Evolutionary conservation across 2,113 vertebrate genomes (phyloP).

Genomic region (Periophthalmus modestus): DNA sequence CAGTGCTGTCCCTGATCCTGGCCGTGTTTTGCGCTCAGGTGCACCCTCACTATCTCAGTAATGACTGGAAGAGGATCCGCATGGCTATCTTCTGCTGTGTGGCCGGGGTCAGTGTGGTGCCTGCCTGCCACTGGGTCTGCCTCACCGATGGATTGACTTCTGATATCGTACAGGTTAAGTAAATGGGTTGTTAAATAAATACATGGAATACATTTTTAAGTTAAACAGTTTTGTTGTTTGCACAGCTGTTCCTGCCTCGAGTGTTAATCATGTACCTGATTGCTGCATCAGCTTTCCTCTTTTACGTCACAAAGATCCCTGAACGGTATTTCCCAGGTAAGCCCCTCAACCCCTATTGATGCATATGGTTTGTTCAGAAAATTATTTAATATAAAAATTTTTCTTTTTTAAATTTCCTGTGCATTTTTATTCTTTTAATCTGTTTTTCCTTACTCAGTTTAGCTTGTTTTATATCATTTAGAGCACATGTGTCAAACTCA

Average conservation of each 20-base stretch:
- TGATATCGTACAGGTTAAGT: slow-evolving; percentile 87
- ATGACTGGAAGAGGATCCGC: slow-evolving; percentile 89
- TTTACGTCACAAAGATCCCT: slow-evolving; percentile 97
- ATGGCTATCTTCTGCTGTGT: slow-evolving; percentile 90
- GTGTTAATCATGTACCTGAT: slow-evolving; percentile 94
- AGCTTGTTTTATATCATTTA: no score
- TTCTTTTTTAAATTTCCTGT: no score
- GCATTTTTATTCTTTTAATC: no score
- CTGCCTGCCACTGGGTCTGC: slow-evolving; percentile 95
- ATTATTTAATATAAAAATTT: no score
- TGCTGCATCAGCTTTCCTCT: slow-evolving; percentile 90
- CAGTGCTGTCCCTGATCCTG: slow-evolving; percentile 89
- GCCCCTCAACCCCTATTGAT: slow-evolving; percentile 12
- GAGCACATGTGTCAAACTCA: no score
- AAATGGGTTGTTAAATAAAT: not conserved
- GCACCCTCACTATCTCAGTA: slow-evolving; percentile 92
- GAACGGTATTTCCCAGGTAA: slow-evolving; percentile 97
- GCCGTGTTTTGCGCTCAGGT: slow-evolving; percentile 95
- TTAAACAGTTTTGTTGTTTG: not conserved
- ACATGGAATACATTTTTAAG: not conserved
- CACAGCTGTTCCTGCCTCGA: slow-evolving; percentile 93
- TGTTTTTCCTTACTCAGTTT: no score
- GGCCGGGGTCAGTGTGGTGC: slow-evolving; percentile 88
- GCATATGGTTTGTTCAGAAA: not conserved
- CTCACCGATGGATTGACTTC: slow-evolving; percentile 86